Base-by-base conservation (phyloP, 2,888 invertebrate genomes). In the Dicranocentrus wangi region DNA sequence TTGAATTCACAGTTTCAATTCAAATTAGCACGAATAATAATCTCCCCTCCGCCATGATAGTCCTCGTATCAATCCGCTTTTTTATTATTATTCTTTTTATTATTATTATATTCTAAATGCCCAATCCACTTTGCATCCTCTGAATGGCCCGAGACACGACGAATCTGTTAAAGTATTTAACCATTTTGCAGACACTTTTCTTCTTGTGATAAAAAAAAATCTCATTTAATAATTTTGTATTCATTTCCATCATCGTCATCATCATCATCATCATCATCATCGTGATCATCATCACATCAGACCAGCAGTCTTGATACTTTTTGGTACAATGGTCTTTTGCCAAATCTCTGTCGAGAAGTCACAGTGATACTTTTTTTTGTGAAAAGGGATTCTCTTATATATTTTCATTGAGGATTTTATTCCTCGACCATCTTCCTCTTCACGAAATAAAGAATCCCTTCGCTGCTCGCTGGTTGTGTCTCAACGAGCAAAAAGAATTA, bases 401-500 rank as follows among this genome's bases (percentile, higher is more conserved):
- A 7, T 10, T 32, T 10, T 32, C 32, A 32, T 32, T 3, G 5
- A 32, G 32, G 10, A 3, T 32, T 19, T 51, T 51, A 15, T 51
- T 51, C 10, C n/a, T 42, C 8, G 13, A 42, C 7, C 42, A 10
- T 42, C 42, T 42, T 42, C 25, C 47, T 66, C 47, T 17, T 17
- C 47, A 47, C 27, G 47, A 66, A 27, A 60, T n/a, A 17, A 43
- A 71, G 71, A 69, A 69, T 69, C 69, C 32, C 32, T 32, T 10
- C 3, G 32, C n/a, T n/a, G n/a, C n/a, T n/a, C n/a, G n/a, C n/a
- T n/a, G n/a, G 53, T 51, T 66, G 76, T 66, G 68, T 58, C 47
- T 69, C 58, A 77, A 77, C 60, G 66, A 68, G 47, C 58, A 43
- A 58, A 76, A 70, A 69, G 77, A 77, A 77, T 77, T 69, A 77